Evolutionary conservation across 1,140 invertebrate species (phyloP).

Genomic region (Elysia chlorotica): DNA sequence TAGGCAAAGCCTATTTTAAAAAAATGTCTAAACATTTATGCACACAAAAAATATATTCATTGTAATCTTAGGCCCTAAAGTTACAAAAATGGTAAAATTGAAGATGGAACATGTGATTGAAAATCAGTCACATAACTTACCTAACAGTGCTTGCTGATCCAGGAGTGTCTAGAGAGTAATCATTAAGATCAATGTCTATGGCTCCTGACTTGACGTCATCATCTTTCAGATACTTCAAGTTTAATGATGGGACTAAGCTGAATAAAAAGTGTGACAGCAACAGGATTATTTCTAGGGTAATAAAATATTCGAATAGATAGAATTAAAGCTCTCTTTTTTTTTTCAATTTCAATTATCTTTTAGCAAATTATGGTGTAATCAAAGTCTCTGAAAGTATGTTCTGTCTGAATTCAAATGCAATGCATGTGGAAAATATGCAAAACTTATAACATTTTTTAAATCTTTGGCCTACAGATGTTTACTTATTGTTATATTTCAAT

Average conservation of each 20-base stretch:
- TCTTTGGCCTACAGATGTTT: too few species aligned
- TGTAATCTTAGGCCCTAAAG: too few species aligned
- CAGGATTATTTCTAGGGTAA: not conserved
- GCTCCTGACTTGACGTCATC: constrained; percentile 35
- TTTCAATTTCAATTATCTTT: not conserved
- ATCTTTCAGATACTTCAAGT: constrained; percentile 45
- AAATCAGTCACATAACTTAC: too few species aligned
- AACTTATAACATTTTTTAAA: not conserved
- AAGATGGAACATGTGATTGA: too few species aligned
- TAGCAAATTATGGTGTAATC: too few species aligned
- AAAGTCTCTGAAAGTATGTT: too few species aligned
- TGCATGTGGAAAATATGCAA: not conserved
- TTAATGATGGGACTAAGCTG: constrained; percentile 43
- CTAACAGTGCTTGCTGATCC: constrained; percentile 43
- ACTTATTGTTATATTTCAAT: too few species aligned
- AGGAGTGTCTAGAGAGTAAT: constrained; percentile 40
- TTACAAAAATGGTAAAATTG: too few species aligned
- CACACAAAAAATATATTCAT: too few species aligned
- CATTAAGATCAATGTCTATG: constrained; percentile 33
- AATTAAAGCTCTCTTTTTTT: not conserved
- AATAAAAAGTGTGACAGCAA: not conserved
- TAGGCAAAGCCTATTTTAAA: too few species aligned
- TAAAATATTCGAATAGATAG: not conserved
- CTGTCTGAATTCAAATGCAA: not conserved
- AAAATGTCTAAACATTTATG: too few species aligned